Percentiles rank a stretch among this genome's conserved stretches.
phyloP scores from a whole-genome alignment of 2,113 vertebrate species.

The Leptobrachium leishanense region DNA sequence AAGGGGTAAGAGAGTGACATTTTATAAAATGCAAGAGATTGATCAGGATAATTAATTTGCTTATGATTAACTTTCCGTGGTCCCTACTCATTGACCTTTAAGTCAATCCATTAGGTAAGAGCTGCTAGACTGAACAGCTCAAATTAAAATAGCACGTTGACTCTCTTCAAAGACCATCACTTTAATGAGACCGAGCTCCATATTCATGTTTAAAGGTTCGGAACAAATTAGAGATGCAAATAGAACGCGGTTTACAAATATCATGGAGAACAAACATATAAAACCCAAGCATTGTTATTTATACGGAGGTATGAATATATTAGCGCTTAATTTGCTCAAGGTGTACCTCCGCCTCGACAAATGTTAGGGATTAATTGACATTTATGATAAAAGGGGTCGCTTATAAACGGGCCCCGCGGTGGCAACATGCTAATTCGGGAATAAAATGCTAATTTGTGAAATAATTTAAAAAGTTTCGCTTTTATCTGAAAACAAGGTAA shows the following conservation, averaged over 20 bases:
- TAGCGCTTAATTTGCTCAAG: constrained; percentile 18
- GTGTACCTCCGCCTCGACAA: constrained; percentile 1
- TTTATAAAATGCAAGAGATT: constrained; percentile 42
- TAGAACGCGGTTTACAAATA: constrained; percentile 1
- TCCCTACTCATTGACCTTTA: constrained; percentile 47
- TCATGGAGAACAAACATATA: background rate
- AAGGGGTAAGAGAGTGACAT: constrained; percentile 42
- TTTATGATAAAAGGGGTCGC: constrained; percentile 18
- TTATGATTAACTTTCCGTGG: constrained; percentile 47
- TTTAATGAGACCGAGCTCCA: constrained; percentile 42
- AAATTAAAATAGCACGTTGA: constrained; percentile 8
- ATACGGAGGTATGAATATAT: constrained; percentile 26
- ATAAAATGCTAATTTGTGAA: background rate
- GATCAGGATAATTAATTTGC: constrained; percentile 51
- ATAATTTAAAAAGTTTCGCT: no score
- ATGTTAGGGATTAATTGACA: constrained; percentile 41
- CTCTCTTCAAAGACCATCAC: constrained; percentile 18
- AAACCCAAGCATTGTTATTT: constrained; percentile 14
- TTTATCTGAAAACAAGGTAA: no score
- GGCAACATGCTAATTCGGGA: background rate
- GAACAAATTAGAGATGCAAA: constrained; percentile 47
- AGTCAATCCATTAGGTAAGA: constrained; percentile 49
- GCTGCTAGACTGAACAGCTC: constrained; percentile 21
- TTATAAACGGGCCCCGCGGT: no score
- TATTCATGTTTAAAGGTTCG: constrained; percentile 40